phyloP scores from a whole-genome alignment of 2,113 vertebrate species.

The Vombatus ursinus region DNA sequence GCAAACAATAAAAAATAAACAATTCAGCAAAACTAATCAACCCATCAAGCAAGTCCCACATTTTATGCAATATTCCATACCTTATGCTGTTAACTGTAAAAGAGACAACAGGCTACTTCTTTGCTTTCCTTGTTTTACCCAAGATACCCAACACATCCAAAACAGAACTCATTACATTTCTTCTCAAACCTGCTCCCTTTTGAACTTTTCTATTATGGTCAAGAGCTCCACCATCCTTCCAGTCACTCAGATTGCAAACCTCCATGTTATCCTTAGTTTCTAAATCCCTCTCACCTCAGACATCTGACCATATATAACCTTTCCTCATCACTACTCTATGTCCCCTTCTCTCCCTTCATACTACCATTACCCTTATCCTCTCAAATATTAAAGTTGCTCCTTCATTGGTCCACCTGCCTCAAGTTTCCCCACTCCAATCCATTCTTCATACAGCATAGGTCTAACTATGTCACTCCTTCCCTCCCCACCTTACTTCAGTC shows the following conservation, averaged over 20 bases:
- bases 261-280: background rate
- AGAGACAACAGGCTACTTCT: background rate
- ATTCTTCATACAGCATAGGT: background rate
- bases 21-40: background rate
- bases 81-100: background rate
- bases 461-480: background rate
- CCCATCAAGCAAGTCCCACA: background rate
- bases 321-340: background rate
- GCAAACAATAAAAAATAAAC: background rate
- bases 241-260: background rate
- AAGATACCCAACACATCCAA: background rate
- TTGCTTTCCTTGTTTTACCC: background rate
- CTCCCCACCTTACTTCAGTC: background rate
- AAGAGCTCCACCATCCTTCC: background rate
- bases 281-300: background rate
- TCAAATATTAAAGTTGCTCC: background rate
- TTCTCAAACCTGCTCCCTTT: background rate
- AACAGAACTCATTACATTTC: background rate
- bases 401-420: background rate
- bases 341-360: background rate
- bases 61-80: background rate
- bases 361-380: background rate
- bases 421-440: background rate
- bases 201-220: background rate
- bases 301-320: background rate